These are phyloP conservation scores for Ectemnius cavifrons DNA, from an alignment of 2,888 invertebrate genomes.

Conservation along the genomic window DNA sequence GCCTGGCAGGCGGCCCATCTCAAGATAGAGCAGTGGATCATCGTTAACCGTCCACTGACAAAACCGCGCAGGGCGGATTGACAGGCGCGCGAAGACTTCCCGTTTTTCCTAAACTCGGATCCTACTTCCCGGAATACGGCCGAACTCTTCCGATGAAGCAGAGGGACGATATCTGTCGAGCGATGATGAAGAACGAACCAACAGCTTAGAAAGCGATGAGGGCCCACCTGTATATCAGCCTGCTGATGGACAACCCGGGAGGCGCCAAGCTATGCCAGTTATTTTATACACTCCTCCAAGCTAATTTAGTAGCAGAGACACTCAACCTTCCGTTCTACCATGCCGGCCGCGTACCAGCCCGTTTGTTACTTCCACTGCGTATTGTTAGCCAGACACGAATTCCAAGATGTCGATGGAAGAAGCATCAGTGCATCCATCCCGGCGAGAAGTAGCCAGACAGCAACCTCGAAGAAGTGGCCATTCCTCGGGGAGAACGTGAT, in stretches of 20 bases:
- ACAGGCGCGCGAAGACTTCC: slow-evolving; percentile 74
- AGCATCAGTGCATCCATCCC: no score
- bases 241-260: slow-evolving; percentile 69
- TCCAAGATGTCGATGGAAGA: slow-evolving; percentile 65
- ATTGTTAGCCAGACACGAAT: slow-evolving; percentile 58
- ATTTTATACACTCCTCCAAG: slow-evolving; percentile 52
- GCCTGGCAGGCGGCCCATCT: not conserved
- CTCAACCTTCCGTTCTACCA: not conserved
- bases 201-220: slow-evolving; percentile 23
- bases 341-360: slow-evolving; percentile 19
- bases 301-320: slow-evolving; percentile 24
- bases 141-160: slow-evolving; percentile 60
- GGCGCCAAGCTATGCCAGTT: slow-evolving; percentile 73
- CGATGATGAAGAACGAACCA: slow-evolving; percentile 46
- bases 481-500: slow-evolving; percentile 27
- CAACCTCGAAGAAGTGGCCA: not conserved
- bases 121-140: slow-evolving; percentile 69
- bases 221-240: not conserved
- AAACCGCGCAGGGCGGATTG: slow-evolving; percentile 75
- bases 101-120: slow-evolving; percentile 74
- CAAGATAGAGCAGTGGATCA: slow-evolving; percentile 75
- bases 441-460: no score
- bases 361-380: not conserved
- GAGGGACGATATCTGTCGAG: slow-evolving; percentile 45
- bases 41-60: slow-evolving; percentile 73